Evolutionary conservation across 1,140 invertebrate species (phyloP).

Genomic region (Leptonema lineaticorne): DNA sequence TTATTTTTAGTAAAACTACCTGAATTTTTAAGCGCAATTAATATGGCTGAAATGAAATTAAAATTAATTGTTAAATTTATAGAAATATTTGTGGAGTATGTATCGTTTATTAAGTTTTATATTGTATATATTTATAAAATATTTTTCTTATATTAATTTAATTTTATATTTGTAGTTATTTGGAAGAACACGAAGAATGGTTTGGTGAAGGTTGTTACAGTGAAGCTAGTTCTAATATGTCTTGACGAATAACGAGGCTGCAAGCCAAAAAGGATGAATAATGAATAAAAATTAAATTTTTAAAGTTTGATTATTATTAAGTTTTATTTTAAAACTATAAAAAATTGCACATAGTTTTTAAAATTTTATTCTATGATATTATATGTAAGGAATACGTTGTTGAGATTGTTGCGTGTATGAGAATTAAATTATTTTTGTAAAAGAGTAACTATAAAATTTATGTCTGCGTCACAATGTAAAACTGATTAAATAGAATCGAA

Average conservation of each 20-base stretch:
- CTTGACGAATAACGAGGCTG: slow-evolving; percentile 40
- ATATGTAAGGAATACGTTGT: too few relatives aligned
- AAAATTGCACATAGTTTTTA: not conserved
- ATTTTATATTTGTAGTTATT: slow-evolving; percentile 45
- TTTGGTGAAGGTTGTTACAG: slow-evolving; percentile 53
- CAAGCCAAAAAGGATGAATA: slow-evolving; percentile 29
- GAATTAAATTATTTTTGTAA: too few relatives aligned
- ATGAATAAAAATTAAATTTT: not conserved
- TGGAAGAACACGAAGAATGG: slow-evolving; percentile 55
- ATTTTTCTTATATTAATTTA: slow-evolving; percentile 7
- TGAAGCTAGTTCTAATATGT: slow-evolving; percentile 47
- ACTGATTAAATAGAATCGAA: too few relatives aligned
- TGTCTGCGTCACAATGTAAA: too few relatives aligned
- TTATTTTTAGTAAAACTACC: slow-evolving; percentile 52
- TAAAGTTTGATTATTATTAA: not conserved
- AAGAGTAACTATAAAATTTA: too few relatives aligned
- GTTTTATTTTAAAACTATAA: slow-evolving; percentile 9
- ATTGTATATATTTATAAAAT: not conserved
- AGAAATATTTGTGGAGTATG: slow-evolving; percentile 55
- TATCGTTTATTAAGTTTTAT: slow-evolving; percentile 33
- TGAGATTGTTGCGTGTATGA: too few relatives aligned
- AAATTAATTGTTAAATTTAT: slow-evolving; percentile 52
- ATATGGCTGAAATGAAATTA: slow-evolving; percentile 54
- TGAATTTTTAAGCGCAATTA: slow-evolving; percentile 52
- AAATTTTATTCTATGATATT: too few relatives aligned